Conservation (phyloP, 92 coral and sea anemone species). For the Pocillopora grandis region DNA sequence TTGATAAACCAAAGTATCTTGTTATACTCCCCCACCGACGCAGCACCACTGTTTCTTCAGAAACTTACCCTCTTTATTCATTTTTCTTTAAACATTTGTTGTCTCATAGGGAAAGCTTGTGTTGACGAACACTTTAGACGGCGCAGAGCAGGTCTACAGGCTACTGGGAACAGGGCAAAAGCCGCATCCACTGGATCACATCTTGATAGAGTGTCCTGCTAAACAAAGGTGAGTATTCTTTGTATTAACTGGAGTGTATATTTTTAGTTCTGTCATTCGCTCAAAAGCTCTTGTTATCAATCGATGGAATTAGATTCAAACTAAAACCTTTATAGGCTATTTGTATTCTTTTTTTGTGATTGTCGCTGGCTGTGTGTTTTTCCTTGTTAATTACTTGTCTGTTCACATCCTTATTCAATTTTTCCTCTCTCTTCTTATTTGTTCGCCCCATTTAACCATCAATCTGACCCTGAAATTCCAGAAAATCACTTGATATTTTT, state of each 20-base stretch:
- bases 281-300: neutral
- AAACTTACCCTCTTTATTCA: neutral
- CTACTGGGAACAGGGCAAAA: slow-evolving; percentile 85
- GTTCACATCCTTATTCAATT: neutral
- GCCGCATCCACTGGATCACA: slow-evolving; percentile 86
- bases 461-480: neutral
- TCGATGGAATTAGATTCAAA: neutral
- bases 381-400: neutral
- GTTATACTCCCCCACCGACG: too few species aligned
- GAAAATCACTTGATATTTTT: neutral
- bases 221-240: slow-evolving; percentile 63
- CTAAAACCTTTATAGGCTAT: neutral
- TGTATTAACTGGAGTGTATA: neutral
- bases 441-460: too few species aligned
- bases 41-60: neutral
- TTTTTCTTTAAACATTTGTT: neutral
- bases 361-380: too few species aligned
- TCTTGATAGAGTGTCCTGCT: slow-evolving; percentile 90
- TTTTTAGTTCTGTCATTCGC: neutral
- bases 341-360: neutral
- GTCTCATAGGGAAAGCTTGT: slow-evolving; percentile 80
- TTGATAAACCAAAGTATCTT: too few species aligned
- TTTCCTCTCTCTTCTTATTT: neutral
- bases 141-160: slow-evolving; percentile 85
- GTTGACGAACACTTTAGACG: slow-evolving; percentile 77